Conservation (phyloP, 1,140 invertebrate species). For the Anoplolepis gracilipes region DNA sequence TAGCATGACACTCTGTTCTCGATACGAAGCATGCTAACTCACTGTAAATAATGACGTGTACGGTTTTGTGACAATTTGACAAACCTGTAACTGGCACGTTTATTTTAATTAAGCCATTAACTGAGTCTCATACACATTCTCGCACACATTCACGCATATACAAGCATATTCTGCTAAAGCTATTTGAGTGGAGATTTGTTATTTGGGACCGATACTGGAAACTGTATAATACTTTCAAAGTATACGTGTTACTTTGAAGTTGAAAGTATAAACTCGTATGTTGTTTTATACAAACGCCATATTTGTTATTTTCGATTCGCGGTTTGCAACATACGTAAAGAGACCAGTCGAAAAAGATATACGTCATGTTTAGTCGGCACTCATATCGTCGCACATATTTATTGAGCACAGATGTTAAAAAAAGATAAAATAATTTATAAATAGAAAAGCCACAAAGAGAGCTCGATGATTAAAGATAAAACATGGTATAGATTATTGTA, state of each 20-base stretch:
- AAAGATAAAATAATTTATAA: background rate
- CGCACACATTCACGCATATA: no score
- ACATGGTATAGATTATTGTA: no score
- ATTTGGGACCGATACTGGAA: background rate
- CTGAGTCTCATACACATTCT: background rate
- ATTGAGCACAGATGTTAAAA: background rate
- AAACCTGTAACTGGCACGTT: conserved; percentile 26
- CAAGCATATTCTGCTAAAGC: background rate
- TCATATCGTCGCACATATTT: background rate
- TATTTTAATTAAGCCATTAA: conserved; percentile 54
- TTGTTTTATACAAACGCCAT: background rate
- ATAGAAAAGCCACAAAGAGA: no score
- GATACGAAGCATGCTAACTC: conserved; percentile 31
- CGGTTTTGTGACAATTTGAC: conserved; percentile 24
- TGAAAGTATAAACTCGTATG: background rate
- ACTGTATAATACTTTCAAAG: background rate
- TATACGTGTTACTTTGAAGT: background rate
- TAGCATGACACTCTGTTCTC: background rate
- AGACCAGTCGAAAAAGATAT: background rate
- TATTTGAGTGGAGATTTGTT: conserved; percentile 18
- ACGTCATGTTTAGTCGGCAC: background rate
- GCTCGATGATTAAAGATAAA: no score
- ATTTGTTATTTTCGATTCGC: background rate
- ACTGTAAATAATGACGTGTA: conserved; percentile 53
- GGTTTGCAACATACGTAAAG: background rate